Evolutionary conservation across 2,797 vertebrate genomes (phyloP).

Genomic region (Coilia nasus): DNA sequence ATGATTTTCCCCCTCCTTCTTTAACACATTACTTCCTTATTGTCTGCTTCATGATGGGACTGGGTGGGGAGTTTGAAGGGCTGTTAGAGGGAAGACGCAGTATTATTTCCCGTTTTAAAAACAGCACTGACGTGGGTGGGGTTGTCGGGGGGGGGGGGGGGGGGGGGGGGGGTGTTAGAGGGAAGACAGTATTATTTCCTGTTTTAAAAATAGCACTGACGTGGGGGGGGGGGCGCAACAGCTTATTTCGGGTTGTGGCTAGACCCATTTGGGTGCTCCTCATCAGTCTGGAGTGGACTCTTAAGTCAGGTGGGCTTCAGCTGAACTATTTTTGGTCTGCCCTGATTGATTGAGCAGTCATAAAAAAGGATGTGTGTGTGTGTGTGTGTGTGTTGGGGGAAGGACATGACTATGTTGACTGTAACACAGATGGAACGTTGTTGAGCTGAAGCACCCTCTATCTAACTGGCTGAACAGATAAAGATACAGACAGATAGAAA

Average conservation of each 20-base stretch:
- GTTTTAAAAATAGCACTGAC: conserved; percentile 59
- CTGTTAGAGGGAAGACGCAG: conserved; percentile 15
- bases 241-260: conserved; percentile 45
- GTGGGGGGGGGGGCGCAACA: not conserved
- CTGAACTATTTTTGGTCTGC: conserved; percentile 41
- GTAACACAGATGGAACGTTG: not conserved
- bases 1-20: not conserved
- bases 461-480: not conserved
- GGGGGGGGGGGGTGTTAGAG: not conserved
- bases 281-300: conserved; percentile 51
- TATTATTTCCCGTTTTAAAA: conserved; percentile 55
- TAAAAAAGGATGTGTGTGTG: conserved; percentile 2
- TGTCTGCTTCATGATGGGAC: not conserved
- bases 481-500: not conserved
- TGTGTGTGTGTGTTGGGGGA: not conserved
- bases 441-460: not conserved
- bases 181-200: conserved; percentile 44
- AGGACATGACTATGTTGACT: not conserved
- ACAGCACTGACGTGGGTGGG: conserved; percentile 53
- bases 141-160: not conserved
- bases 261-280: conserved; percentile 50
- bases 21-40: not conserved
- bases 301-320: conserved; percentile 49
- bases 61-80: not conserved
- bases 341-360: conserved; percentile 59